Evolutionary conservation across 2,888 invertebrate genomes (phyloP).

Genomic region (Parnassius mnemosyne): DNA sequence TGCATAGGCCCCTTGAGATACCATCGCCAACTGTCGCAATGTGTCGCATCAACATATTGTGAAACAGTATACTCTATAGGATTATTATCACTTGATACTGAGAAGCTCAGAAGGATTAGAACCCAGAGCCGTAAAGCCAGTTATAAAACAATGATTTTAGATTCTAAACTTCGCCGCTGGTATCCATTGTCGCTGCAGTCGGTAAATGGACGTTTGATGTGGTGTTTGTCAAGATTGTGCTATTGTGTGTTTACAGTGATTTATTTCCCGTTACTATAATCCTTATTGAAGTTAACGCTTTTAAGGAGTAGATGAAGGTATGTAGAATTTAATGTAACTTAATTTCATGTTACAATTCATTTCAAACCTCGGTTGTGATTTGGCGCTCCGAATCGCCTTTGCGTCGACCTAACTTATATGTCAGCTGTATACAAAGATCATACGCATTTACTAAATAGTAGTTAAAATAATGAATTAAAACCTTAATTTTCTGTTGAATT

Average conservation of each 20-base stretch:
- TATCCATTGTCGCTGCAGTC: constrained; percentile 79
- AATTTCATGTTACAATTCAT: constrained; percentile 37
- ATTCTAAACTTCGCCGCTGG: constrained; percentile 62
- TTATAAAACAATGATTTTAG: constrained; percentile 31
- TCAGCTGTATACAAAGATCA: constrained; percentile 79
- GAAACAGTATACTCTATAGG: too few species aligned
- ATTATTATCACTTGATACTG: too few species aligned
- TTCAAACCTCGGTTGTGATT: constrained; percentile 44
- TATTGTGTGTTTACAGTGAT: constrained; percentile 83
- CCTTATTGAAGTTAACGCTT: constrained; percentile 70
- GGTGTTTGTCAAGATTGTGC: constrained; percentile 84
- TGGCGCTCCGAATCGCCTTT: constrained; percentile 66
- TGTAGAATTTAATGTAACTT: constrained; percentile 39
- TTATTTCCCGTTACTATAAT: constrained; percentile 68
- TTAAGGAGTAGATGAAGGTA: constrained; percentile 86
- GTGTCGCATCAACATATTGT: too few species aligned
- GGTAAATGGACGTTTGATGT: constrained; percentile 84
- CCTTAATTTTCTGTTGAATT: constrained; percentile 48
- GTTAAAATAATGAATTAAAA: constrained; percentile 72
- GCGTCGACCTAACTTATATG: constrained; percentile 71
- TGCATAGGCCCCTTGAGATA: too few species aligned
- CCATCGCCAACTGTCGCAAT: too few species aligned
- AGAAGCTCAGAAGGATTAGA: too few species aligned
- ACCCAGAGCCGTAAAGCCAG: too few species aligned
- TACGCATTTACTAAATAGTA: constrained; percentile 69